Percentiles rank a stretch among this genome's conserved stretches.
Evolutionary conservation across 2,888 invertebrate species (phyloP).

Genomic region (Andrena bucephala): DNA sequence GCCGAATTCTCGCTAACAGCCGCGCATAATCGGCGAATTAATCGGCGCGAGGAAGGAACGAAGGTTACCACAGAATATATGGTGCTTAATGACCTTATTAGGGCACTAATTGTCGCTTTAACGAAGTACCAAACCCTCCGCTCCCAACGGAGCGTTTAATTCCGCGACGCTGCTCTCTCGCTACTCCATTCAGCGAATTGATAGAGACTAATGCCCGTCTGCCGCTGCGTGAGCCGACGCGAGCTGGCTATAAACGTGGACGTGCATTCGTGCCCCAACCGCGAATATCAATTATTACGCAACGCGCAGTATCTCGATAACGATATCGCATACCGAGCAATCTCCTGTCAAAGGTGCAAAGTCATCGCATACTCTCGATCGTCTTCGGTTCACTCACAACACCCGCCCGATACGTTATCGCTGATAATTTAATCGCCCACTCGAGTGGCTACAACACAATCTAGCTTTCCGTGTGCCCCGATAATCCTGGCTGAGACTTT

Average conservation of each 20-base stretch:
- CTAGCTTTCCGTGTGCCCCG: not conserved
- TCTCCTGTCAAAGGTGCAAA: no score
- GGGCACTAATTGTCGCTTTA: conserved; percentile 77
- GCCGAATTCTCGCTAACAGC: conserved; percentile 36
- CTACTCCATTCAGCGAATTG: conserved; percentile 72
- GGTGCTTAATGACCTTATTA: conserved; percentile 77
- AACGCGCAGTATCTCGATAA: not conserved
- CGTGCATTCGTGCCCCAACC: no score
- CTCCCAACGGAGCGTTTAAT: conserved; percentile 56
- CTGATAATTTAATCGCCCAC: not conserved
- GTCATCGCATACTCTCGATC: no score
- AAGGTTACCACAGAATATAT: conserved; percentile 52
- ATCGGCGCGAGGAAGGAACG: conserved; percentile 35
- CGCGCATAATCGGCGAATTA: conserved; percentile 55
- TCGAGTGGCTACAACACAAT: not conserved
- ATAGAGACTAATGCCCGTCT: conserved; percentile 74
- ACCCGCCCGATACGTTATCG: not conserved
- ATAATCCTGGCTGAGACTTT: not conserved
- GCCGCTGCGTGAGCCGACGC: conserved; percentile 39
- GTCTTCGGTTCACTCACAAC: no score
- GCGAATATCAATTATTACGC: not conserved
- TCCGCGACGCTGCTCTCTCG: conserved; percentile 44
- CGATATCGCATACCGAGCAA: no score
- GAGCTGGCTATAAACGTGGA: conserved; percentile 3
- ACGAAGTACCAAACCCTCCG: conserved; percentile 73